These are phyloP conservation scores for Drosophila limbata DNA, from an alignment of 2,888 invertebrate species.

Conservation along the genomic window DNA sequence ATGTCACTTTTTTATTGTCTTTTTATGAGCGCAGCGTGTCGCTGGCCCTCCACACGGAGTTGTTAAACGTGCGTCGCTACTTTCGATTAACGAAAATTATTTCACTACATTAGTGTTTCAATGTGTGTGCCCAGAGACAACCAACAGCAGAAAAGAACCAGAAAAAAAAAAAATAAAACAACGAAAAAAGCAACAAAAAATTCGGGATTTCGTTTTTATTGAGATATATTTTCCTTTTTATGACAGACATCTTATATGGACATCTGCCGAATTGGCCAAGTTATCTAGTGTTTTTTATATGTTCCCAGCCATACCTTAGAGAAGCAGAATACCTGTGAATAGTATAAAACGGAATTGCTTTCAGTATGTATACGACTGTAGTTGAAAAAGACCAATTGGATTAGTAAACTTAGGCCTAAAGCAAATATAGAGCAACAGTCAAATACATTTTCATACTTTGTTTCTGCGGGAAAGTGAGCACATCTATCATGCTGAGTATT, in stretches of 20 bases:
- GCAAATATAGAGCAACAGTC: background rate
- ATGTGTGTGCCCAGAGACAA: slow-evolving; percentile 39
- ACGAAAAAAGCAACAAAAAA: slow-evolving; percentile 22
- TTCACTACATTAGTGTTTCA: slow-evolving; percentile 75
- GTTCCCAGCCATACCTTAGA: slow-evolving; percentile 6
- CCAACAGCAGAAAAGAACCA: slow-evolving; percentile 10
- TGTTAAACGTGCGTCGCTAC: slow-evolving; percentile 76
- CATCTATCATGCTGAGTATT: no score
- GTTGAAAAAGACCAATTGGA: slow-evolving; percentile 15
- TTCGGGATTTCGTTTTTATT: slow-evolving; percentile 60
- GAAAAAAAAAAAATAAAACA: background rate
- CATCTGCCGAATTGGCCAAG: slow-evolving; percentile 34
- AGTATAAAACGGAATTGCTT: slow-evolving; percentile 30
- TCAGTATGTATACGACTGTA: slow-evolving; percentile 21
- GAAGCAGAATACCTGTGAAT: slow-evolving; percentile 16
- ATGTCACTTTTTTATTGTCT: slow-evolving; percentile 78
- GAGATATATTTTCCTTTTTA: slow-evolving; percentile 58
- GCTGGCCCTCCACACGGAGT: slow-evolving; percentile 47
- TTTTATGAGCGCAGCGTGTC: slow-evolving; percentile 77
- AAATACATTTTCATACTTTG: slow-evolving; percentile 1
- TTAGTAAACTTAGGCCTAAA: slow-evolving; percentile 3
- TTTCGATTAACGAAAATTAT: slow-evolving; percentile 80
- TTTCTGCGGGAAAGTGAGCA: background rate
- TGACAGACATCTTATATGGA: slow-evolving; percentile 32
- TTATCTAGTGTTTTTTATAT: slow-evolving; percentile 38